Base-by-base conservation (phyloP, 1,140 invertebrate species). In the Tetragnatha versicolor region DNA sequence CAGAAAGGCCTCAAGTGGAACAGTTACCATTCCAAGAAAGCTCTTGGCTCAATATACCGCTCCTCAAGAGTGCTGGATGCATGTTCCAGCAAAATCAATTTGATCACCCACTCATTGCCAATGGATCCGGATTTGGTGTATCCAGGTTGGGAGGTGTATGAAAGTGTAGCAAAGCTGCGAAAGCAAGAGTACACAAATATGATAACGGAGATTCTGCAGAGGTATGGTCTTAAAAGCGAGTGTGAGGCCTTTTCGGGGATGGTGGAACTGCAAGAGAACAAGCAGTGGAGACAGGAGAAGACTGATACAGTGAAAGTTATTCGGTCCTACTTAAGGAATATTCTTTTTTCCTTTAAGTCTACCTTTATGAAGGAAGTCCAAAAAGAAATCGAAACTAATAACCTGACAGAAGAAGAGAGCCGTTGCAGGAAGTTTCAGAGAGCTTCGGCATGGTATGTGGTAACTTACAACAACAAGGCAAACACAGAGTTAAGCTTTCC, bases 161-260 rank as follows among this genome's bases (percentile, higher is more conserved):
- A 47, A 12, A 12, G 25, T 14, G 58, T 45, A 14, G 82, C 82
- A 9, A 35, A 68, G 20, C 37, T 55, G 12, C 78, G 68, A 17
- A 75, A 53, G n/a, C 39, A 63, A 42, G 51, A 55, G 4, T 82
- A 82, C 29, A 51, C 27, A 14, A 31, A 31, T 12, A 58, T 35
- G 29, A 25, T 84, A 27, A 33, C 68, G 20, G 75, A 83, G 63
- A 49, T 85, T 14, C 68, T 85, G 51, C 80, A 84, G 31, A 77
- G 82, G 37, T 84, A 84, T 65, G 77, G 77, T 22, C 81, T 84
- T 2, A n/a, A 12, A 12, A 53, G 66, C 31, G 78, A 79, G n/a
- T 31, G 25, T 25, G 78, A 72, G 35, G 76, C 63, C 6, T 42
- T 68, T 25, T 45, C 31, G 61, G 63, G 78, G 29, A 51, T 72